Evolutionary conservation across 2,113 vertebrate genomes (phyloP).

Genomic region (Panthera tigris): DNA sequence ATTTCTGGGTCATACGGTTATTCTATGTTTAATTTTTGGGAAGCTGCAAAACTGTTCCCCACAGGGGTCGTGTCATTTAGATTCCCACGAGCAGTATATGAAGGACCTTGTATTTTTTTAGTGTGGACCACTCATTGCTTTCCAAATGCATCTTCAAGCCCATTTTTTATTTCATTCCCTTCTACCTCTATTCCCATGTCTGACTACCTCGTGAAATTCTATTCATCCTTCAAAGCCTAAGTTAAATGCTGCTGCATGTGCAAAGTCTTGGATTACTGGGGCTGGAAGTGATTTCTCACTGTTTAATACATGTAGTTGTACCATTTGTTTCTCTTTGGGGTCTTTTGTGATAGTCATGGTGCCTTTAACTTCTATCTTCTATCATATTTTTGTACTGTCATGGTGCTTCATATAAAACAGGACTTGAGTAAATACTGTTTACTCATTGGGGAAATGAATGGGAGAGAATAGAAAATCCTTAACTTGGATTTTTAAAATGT

Average conservation of each 20-base stretch:
- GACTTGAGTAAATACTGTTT: not conserved
- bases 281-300: not conserved
- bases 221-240: not conserved
- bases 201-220: conserved; percentile 7
- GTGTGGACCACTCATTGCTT: not conserved
- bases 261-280: not conserved
- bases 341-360: conserved; percentile 20
- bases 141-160: not conserved
- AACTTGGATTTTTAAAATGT: conserved; percentile 26
- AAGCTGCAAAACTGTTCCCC: not conserved
- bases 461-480: not conserved
- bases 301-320: not conserved
- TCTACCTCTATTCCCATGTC: not conserved
- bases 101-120: not conserved
- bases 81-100: not conserved
- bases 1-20: not conserved
- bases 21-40: conserved; percentile 39
- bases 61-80: not conserved
- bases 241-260: not conserved
- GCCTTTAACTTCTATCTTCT: conserved; percentile 8
- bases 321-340: conserved; percentile 16
- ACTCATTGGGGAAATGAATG: not conserved
- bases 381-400: not conserved
- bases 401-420: not conserved
- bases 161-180: conserved; percentile 13